Evolutionary conservation across 2,888 invertebrate species (phyloP).

Genomic region (Theodoxus fluviatilis): DNA sequence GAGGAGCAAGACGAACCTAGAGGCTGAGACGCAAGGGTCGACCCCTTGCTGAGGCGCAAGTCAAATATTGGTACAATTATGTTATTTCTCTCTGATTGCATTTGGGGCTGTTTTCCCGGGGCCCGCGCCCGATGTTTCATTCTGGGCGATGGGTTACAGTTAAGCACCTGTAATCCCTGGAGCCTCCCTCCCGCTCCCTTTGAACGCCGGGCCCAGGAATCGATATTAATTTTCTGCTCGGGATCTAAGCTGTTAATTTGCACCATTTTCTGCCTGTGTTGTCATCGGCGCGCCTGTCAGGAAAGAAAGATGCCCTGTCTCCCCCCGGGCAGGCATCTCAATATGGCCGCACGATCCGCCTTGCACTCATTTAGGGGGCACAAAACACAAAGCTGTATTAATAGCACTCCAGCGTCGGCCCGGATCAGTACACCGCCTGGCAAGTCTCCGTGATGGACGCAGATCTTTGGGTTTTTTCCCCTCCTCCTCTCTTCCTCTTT

Average conservation of each 20-base stretch:
- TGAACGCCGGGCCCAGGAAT: conserved; percentile 23
- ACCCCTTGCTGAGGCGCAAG: too few species aligned
- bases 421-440: too few species aligned
- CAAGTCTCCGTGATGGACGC: too few species aligned
- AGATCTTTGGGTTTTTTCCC: too few species aligned
- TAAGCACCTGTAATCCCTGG: conserved; percentile 22
- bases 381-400: conserved; percentile 20
- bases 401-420: too few species aligned
- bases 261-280: conserved; percentile 25
- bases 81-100: conserved; percentile 25
- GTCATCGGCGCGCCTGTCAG: too few species aligned
- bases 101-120: conserved; percentile 21
- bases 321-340: background rate
- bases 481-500: too few species aligned
- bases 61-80: conserved; percentile 31
- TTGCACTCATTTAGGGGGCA: too few species aligned
- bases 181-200: conserved; percentile 16
- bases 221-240: conserved; percentile 32
- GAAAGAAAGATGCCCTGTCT: conserved; percentile 5
- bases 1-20: too few species aligned
- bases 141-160: conserved; percentile 18
- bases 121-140: conserved; percentile 20
- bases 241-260: conserved; percentile 33
- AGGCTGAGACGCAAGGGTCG: too few species aligned
- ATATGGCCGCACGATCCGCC: background rate